Evolutionary conservation across 1,140 invertebrate species (phyloP).

Genomic region (Trachelipus rathkii): DNA sequence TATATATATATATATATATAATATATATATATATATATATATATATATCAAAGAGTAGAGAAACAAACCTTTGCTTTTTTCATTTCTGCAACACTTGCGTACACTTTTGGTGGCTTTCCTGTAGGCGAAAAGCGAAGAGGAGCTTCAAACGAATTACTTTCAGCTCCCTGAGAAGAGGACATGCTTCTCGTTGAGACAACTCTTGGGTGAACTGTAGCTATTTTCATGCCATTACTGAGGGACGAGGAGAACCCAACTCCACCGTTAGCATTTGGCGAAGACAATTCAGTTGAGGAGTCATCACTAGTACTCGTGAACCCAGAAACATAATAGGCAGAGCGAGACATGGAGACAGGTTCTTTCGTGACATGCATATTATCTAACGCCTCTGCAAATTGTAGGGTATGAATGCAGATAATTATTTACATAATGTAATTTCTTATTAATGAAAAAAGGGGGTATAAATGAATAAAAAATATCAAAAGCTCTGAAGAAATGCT

Average conservation of each 20-base stretch:
- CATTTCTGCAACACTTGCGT: conserved; percentile 92
- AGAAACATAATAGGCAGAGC: conserved; percentile 27
- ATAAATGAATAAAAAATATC: too few species aligned
- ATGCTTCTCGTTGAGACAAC: conserved; percentile 52
- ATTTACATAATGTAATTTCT: too few species aligned
- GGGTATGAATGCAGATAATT: not conserved
- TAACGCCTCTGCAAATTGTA: conserved; percentile 43
- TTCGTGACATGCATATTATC: conserved; percentile 42
- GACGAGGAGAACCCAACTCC: not conserved
- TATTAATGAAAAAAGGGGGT: too few species aligned
- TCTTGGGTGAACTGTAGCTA: conserved; percentile 54
- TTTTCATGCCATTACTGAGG: conserved; percentile 40
- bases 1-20: not conserved
- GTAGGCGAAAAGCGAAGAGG: conserved; percentile 47
- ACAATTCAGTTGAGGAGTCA: not conserved
- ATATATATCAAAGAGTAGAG: not conserved
- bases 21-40: not conserved
- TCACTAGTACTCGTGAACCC: not conserved
- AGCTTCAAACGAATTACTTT: conserved; percentile 36
- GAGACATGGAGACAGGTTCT: conserved; percentile 35
- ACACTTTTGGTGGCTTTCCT: conserved; percentile 61
- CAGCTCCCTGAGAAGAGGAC: conserved; percentile 50
- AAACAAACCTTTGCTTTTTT: conserved; percentile 72
- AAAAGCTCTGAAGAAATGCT: too few species aligned
- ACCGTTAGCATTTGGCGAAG: not conserved